Evolutionary conservation across 2,888 invertebrate species (phyloP).

Genomic region (Colletes collaris): DNA sequence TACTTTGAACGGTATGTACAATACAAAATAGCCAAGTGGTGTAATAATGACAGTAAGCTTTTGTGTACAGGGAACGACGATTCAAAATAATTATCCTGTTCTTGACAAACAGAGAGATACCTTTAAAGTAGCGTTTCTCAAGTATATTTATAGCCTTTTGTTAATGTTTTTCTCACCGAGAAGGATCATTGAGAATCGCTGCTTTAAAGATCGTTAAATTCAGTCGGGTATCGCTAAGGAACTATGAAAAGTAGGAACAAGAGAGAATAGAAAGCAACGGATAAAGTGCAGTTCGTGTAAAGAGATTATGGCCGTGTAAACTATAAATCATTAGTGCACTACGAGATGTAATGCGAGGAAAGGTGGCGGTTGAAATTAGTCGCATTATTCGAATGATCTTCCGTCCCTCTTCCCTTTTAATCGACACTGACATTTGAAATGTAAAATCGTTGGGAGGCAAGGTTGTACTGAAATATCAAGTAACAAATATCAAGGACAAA

Average conservation of each 20-base stretch:
- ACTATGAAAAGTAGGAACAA: neutral
- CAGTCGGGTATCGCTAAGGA: neutral
- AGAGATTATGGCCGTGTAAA: constrained; percentile 17
- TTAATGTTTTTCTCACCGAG: no score
- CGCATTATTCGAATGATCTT: neutral
- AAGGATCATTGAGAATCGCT: no score
- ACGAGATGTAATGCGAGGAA: constrained; percentile 3
- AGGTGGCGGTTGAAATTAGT: constrained; percentile 1
- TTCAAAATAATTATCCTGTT: neutral
- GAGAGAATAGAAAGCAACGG: constrained; percentile 15
- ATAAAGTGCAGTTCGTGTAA: constrained; percentile 33
- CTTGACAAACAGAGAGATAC: neutral
- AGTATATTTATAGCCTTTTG: no score
- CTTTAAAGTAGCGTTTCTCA: no score
- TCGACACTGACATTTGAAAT: neutral
- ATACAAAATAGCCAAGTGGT: neutral
- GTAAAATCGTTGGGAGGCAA: neutral
- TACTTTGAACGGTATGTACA: neutral
- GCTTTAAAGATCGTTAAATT: neutral
- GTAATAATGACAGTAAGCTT: neutral
- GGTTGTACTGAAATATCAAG: neutral
- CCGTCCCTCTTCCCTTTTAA: neutral
- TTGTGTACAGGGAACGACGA: neutral
- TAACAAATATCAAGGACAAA: constrained; percentile 13
- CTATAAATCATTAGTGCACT: constrained; percentile 33